A percentile compares a stretch with the other conserved stretches of the same genome.
Evolutionary conservation across 2,888 invertebrate species (phyloP).

Genomic region (Drosophila anomalata): DNA sequence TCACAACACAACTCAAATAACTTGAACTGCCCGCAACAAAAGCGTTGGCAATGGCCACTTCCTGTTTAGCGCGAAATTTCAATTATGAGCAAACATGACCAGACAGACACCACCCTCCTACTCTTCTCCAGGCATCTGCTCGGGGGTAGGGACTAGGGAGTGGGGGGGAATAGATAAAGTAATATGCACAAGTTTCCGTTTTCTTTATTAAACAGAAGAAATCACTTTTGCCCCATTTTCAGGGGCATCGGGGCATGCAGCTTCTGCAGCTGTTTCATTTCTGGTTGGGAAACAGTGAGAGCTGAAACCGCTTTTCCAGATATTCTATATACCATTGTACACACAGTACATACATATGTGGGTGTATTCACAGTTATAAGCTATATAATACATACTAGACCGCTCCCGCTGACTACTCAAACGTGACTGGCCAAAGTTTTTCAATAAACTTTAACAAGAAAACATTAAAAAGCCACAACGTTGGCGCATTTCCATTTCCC

Average conservation of each 20-base stretch:
- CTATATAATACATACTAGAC: slow-evolving; percentile 18
- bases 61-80: slow-evolving; percentile 79
- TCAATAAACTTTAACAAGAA: slow-evolving; percentile 80
- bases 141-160: background rate
- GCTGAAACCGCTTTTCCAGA: slow-evolving; percentile 18
- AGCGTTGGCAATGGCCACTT: slow-evolving; percentile 54
- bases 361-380: slow-evolving; percentile 52
- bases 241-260: slow-evolving; percentile 68
- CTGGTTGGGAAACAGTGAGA: slow-evolving; percentile 36
- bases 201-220: slow-evolving; percentile 55
- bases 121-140: background rate
- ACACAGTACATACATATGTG: slow-evolving; percentile 6
- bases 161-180: slow-evolving; percentile 43
- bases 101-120: slow-evolving; percentile 8
- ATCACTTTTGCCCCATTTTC: slow-evolving; percentile 68
- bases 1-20: slow-evolving; percentile 43
- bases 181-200: slow-evolving; percentile 56
- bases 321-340: slow-evolving; percentile 3
- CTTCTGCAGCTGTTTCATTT: slow-evolving; percentile 72
- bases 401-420: slow-evolving; percentile 77
- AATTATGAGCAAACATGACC: slow-evolving; percentile 72
- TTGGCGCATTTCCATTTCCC: slow-evolving; percentile 65
- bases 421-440: slow-evolving; percentile 79
- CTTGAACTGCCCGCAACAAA: slow-evolving; percentile 61
- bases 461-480: slow-evolving; percentile 80